Conservation (phyloP, 2,113 vertebrate species). For the Sterna hirundo region DNA sequence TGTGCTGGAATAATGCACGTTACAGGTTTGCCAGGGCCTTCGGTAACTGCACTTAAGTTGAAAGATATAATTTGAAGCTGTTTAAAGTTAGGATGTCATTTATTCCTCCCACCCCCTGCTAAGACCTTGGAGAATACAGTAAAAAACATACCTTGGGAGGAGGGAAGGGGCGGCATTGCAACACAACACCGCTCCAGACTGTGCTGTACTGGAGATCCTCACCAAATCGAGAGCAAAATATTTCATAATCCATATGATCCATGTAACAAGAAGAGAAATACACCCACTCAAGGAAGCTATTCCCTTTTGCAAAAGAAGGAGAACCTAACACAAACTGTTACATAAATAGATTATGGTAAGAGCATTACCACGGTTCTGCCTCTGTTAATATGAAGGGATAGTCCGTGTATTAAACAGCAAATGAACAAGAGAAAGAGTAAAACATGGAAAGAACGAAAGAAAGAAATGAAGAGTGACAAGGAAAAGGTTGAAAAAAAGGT, state of each 20-base stretch:
- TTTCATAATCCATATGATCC: background rate
- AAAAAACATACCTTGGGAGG: background rate
- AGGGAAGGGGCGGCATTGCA: background rate
- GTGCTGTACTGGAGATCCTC: background rate
- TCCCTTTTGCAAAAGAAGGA: background rate
- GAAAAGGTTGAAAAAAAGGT: background rate
- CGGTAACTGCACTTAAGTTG: background rate
- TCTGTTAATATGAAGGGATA: background rate
- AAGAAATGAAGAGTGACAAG: background rate
- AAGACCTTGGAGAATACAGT: background rate
- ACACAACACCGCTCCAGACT: background rate
- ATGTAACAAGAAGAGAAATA: background rate
- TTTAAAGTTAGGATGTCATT: background rate
- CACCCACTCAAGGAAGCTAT: background rate
- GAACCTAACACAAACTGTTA: background rate
- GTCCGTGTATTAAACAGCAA: background rate
- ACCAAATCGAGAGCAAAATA: background rate
- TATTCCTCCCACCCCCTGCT: background rate
- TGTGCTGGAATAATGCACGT: background rate
- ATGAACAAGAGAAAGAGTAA: background rate
- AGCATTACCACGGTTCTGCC: background rate
- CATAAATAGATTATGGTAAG: slow-evolving; percentile 27
- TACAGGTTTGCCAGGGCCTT: background rate
- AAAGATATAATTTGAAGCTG: background rate
- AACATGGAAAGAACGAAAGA: background rate